Conservation (phyloP, 1,140 invertebrate species). For the Pseudomyrmex pallidus region DNA sequence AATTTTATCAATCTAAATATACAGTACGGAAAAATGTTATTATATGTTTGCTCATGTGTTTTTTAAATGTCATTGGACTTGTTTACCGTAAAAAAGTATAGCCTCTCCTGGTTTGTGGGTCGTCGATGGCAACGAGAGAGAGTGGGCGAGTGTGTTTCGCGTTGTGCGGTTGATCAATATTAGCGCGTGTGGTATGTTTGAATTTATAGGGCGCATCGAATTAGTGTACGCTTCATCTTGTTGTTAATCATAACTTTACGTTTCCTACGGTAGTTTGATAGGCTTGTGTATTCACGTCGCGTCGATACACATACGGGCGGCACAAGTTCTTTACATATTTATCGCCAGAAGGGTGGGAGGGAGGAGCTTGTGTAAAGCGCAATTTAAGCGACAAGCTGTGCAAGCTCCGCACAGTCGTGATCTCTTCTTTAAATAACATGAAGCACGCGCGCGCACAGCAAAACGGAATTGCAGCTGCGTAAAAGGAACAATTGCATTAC, state of each 20-base stretch:
- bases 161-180: slow-evolving; percentile 37
- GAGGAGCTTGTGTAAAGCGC: background rate
- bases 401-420: slow-evolving; percentile 23
- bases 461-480: slow-evolving; percentile 22
- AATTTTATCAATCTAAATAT: background rate
- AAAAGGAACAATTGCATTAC: slow-evolving; percentile 54
- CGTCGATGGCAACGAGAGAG: background rate
- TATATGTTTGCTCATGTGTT: background rate
- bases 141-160: slow-evolving; percentile 20
- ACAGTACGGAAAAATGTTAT: no score
- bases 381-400: slow-evolving; percentile 42
- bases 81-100: slow-evolving; percentile 15
- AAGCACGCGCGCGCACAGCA: slow-evolving; percentile 1
- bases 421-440: slow-evolving; percentile 46
- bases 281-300: slow-evolving; percentile 32
- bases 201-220: slow-evolving; percentile 37
- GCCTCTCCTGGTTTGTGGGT: background rate
- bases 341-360: background rate
- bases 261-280: slow-evolving; percentile 36
- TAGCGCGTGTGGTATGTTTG: slow-evolving; percentile 21
- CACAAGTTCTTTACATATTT: slow-evolving; percentile 53
- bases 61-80: background rate
- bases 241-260: slow-evolving; percentile 54
- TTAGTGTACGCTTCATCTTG: slow-evolving; percentile 23
- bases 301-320: slow-evolving; percentile 33